Conservation (phyloP, 2,797 vertebrate species). For the Alauda arvensis region DNA sequence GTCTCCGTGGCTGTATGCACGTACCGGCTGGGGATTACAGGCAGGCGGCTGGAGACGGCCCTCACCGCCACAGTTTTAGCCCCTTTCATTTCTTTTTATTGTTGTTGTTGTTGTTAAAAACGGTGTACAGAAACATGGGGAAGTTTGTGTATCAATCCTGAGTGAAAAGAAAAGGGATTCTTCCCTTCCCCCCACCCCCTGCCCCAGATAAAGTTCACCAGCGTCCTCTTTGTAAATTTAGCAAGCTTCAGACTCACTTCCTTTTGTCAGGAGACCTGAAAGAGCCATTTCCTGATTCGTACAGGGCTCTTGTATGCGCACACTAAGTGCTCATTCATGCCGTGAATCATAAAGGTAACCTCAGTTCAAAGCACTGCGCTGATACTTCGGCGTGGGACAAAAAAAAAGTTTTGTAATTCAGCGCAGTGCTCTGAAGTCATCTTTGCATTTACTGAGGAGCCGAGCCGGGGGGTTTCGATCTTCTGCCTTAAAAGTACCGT, state of each 20-base stretch:
- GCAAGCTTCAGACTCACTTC: conserved; percentile 47
- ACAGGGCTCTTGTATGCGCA: conserved; percentile 6
- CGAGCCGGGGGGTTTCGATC: background rate
- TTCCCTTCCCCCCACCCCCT: background rate
- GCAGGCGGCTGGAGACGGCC: background rate
- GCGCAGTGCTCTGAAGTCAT: background rate
- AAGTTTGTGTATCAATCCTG: background rate
- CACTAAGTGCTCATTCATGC: conserved; percentile 30
- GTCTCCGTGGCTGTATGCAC: background rate
- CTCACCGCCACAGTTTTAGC: background rate
- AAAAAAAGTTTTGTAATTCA: background rate
- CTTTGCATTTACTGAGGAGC: background rate
- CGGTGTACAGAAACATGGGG: background rate
- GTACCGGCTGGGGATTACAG: background rate
- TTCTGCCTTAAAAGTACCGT: background rate
- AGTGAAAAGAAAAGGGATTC: background rate
- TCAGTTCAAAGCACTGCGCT: background rate
- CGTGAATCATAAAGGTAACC: conserved; percentile 48
- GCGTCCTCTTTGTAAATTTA: background rate
- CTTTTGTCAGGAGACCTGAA: conserved; percentile 37
- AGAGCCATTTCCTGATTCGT: conserved; percentile 54
- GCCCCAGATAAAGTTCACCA: conserved; percentile 22
- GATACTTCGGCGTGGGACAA: background rate
- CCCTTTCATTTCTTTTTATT: background rate
- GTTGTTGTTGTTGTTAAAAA: background rate